phyloP scores from a whole-genome alignment of 2,113 vertebrate species.

The Chamaea fasciata region DNA sequence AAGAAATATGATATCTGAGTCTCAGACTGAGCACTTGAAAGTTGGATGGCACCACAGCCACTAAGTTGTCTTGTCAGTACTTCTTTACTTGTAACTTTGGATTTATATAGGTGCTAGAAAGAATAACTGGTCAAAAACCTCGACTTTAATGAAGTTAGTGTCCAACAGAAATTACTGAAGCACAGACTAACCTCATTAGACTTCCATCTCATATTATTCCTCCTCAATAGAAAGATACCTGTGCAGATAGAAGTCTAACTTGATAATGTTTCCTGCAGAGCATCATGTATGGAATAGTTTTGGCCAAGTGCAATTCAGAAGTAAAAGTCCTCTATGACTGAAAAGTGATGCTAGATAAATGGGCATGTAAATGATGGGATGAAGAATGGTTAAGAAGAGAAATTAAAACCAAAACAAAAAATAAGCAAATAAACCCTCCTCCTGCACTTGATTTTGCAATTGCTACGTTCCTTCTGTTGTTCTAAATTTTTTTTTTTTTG shows the following conservation, averaged over 20 bases:
- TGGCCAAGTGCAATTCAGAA: background rate
- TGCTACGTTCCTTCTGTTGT: background rate
- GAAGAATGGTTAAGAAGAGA: background rate
- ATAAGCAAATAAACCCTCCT: background rate
- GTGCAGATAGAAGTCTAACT: background rate
- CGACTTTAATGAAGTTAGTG: background rate
- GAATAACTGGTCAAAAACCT: background rate
- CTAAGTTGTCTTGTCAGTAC: background rate
- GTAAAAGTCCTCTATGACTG: background rate
- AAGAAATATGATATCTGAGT: background rate
- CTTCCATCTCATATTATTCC: background rate
- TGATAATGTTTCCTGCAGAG: background rate
- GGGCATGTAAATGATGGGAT: background rate
- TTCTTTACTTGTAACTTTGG: background rate
- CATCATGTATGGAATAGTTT: fast-evolving
- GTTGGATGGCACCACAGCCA: background rate
- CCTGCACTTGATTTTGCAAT: background rate
- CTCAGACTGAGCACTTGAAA: background rate
- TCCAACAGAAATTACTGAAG: background rate
- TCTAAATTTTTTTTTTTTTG: background rate
- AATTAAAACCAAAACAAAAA: background rate
- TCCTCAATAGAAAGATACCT: background rate
- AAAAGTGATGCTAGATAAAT: background rate
- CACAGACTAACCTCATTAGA: background rate
- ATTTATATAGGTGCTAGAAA: background rate